phyloP scores from a whole-genome alignment of 2,113 vertebrate genomes.

The Nothobranchius furzeri region DNA sequence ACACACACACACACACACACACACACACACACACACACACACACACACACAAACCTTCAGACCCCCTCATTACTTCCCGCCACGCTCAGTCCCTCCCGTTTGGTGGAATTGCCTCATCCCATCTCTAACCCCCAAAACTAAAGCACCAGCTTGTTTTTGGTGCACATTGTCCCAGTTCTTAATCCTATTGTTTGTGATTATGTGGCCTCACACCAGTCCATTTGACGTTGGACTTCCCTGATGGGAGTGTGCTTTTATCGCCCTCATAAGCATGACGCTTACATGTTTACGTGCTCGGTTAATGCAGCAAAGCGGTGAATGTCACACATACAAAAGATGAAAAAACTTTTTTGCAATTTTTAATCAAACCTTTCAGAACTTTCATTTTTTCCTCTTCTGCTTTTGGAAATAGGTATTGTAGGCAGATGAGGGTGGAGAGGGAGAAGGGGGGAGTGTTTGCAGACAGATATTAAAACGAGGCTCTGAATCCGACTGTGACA shows the following conservation, averaged over 20 bases:
- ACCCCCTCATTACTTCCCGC: constrained; percentile 20
- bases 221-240: constrained; percentile 52
- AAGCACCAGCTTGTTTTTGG: constrained; percentile 49
- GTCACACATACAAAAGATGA: constrained; percentile 18
- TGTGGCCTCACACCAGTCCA: constrained; percentile 42
- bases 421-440: constrained; percentile 7
- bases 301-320: constrained; percentile 13
- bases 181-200: constrained; percentile 75
- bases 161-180: constrained; percentile 61
- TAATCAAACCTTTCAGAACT: constrained; percentile 60
- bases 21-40: too few species aligned
- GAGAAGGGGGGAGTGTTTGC: constrained; percentile 24
- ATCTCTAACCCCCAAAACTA: constrained; percentile 32
- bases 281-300: constrained; percentile 26
- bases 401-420: constrained; percentile 1
- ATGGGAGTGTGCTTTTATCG: constrained; percentile 49
- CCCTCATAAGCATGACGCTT: constrained; percentile 41
- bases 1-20: too few species aligned
- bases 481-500: constrained; percentile 14
- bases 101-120: constrained; percentile 43
- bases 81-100: constrained; percentile 8
- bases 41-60: constrained; percentile 27
- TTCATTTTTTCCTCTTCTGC: constrained; percentile 18
- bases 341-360: constrained; percentile 57
- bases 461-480: constrained; percentile 43